Conservation (phyloP, 2,113 vertebrate species). For the Grammomys surdaster region DNA sequence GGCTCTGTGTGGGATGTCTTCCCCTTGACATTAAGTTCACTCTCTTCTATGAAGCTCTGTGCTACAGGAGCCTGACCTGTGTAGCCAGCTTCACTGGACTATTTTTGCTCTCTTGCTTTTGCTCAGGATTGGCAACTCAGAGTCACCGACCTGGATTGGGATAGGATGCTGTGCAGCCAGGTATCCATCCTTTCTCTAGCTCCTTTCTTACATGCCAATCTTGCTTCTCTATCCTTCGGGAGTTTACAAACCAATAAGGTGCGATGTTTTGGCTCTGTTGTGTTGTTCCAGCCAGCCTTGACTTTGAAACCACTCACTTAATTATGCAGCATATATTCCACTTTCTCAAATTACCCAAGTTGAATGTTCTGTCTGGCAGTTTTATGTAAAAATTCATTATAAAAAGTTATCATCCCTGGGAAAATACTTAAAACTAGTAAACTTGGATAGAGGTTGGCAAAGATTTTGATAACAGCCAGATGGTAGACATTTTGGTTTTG, state of each 20-base stretch:
- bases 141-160: background rate
- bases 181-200: background rate
- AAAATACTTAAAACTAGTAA: slow-evolving; percentile 45
- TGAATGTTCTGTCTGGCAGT: slow-evolving; percentile 68
- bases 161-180: background rate
- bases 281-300: background rate
- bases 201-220: background rate
- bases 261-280: background rate
- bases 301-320: slow-evolving; percentile 48
- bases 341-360: slow-evolving; percentile 46
- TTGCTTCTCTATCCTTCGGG: background rate
- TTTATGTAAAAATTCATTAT: slow-evolving; percentile 71
- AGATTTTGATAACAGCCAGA: slow-evolving; percentile 32
- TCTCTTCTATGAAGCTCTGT: background rate
- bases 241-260: background rate
- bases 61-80: background rate
- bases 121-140: background rate
- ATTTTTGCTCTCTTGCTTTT: background rate
- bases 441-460: slow-evolving; percentile 24
- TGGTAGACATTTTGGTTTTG: slow-evolving; percentile 56
- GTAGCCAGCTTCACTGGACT: background rate
- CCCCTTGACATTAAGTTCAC: background rate
- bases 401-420: slow-evolving; percentile 26
- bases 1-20: background rate
- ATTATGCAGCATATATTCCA: slow-evolving; percentile 31